Percentiles rank a stretch among this genome's conserved stretches.
phyloP scores from a whole-genome alignment of 2,797 vertebrate species.

The Lepilemur ruficaudatus region DNA sequence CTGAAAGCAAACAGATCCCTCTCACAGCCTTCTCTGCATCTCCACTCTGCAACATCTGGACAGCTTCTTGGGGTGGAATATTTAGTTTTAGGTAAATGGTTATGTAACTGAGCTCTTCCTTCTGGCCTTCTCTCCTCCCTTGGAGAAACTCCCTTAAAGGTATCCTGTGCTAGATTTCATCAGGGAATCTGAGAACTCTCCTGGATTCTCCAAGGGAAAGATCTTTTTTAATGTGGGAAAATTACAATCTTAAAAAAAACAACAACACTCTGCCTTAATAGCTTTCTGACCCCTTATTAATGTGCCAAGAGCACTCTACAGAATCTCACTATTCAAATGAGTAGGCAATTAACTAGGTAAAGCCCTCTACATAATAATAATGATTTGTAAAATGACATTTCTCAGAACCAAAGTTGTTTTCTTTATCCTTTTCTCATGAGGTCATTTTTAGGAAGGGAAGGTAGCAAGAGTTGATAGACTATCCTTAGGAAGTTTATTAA shows the following conservation, averaged over 20 bases:
- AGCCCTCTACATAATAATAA: slow-evolving; percentile 32
- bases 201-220: slow-evolving; percentile 48
- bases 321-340: slow-evolving; percentile 56
- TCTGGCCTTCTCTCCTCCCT: slow-evolving; percentile 1
- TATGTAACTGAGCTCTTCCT: slow-evolving; percentile 79
- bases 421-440: slow-evolving; percentile 28
- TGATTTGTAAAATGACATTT: slow-evolving; percentile 1
- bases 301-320: slow-evolving; percentile 30
- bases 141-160: slow-evolving; percentile 75
- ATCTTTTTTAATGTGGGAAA: slow-evolving; percentile 27
- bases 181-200: slow-evolving; percentile 53
- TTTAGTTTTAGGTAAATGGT: slow-evolving; percentile 81
- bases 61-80: slow-evolving; percentile 76
- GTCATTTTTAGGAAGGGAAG: slow-evolving; percentile 54
- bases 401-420: not conserved
- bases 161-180: slow-evolving; percentile 52
- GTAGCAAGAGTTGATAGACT: slow-evolving; percentile 38
- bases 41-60: slow-evolving; percentile 66
- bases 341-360: slow-evolving; percentile 23
- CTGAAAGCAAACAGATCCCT: slow-evolving; percentile 36
- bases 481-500: slow-evolving; percentile 74
- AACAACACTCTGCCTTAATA: not conserved
- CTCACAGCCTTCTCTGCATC: not conserved
- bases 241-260: slow-evolving; percentile 24
- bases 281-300: slow-evolving; percentile 67